phyloP scores from a whole-genome alignment of 2,797 vertebrate genomes.

The Buphagus erythrorhynchus region DNA sequence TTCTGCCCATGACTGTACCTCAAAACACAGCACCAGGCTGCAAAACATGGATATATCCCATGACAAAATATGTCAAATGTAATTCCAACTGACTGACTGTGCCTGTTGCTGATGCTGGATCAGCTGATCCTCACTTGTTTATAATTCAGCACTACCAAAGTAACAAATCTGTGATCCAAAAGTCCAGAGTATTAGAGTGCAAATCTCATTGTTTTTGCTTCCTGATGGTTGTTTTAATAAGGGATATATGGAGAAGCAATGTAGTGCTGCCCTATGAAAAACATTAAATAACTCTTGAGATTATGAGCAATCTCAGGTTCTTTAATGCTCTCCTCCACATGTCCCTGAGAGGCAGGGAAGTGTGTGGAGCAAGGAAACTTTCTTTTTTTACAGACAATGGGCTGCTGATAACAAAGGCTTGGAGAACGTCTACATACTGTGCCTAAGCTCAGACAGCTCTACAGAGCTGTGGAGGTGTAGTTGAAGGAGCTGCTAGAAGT shows the following conservation, averaged over 20 bases:
- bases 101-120: background rate
- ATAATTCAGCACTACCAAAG: background rate
- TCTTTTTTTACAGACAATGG: background rate
- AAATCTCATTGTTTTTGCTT: background rate
- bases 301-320: background rate
- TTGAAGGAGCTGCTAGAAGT: background rate
- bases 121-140: background rate
- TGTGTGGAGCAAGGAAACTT: background rate
- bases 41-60: background rate
- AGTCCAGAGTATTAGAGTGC: background rate
- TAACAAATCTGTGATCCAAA: background rate
- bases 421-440: background rate
- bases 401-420: background rate
- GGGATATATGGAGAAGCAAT: background rate
- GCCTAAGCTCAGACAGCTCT: background rate
- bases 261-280: background rate
- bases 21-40: background rate
- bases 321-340: background rate
- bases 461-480: background rate
- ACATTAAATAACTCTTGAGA: background rate
- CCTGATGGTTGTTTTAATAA: background rate
- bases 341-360: background rate
- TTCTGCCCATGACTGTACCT: background rate
- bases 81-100: background rate
- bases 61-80: background rate